Conservation (phyloP, 2,888 invertebrate species). For the Mactromeris polynyma region DNA sequence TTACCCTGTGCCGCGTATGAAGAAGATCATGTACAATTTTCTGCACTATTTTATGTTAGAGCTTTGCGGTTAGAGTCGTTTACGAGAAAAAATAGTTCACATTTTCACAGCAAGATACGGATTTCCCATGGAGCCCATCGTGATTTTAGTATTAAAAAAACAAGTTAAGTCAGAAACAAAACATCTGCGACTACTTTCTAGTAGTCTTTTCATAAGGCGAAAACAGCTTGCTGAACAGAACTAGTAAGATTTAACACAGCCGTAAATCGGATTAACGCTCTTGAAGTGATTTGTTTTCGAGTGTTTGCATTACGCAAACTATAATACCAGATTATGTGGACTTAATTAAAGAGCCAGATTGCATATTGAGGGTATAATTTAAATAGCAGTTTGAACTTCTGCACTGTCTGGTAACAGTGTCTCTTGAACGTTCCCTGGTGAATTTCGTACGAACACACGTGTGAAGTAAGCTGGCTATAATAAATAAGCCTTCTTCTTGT, state of each 20-base stretch:
- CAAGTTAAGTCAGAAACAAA: not conserved
- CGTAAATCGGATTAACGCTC: not conserved
- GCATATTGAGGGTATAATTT: not conserved
- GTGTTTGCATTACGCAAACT: not conserved
- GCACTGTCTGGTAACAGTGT: not conserved
- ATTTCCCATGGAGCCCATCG: not conserved
- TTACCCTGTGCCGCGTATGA: not conserved
- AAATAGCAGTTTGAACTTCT: not conserved
- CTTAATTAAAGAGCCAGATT: not conserved
- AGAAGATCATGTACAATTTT: slow-evolving; percentile 72
- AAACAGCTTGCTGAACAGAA: not conserved
- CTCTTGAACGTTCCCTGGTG: slow-evolving; percentile 7
- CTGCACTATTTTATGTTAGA: slow-evolving; percentile 73
- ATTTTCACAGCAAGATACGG: slow-evolving; percentile 71
- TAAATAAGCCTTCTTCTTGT: too few species aligned
- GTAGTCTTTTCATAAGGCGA: not conserved
- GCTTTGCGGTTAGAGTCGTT: slow-evolving; percentile 38
- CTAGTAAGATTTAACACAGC: not conserved
- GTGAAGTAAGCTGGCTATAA: too few species aligned
- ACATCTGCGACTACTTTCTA: not conserved
- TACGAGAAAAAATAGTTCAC: slow-evolving; percentile 48
- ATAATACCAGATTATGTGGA: not conserved
- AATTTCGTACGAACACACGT: too few species aligned
- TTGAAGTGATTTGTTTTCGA: not conserved
- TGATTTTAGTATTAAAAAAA: not conserved